Base-by-base conservation (phyloP, 2,888 invertebrate genomes). In the Drosophila mulleri region DNA sequence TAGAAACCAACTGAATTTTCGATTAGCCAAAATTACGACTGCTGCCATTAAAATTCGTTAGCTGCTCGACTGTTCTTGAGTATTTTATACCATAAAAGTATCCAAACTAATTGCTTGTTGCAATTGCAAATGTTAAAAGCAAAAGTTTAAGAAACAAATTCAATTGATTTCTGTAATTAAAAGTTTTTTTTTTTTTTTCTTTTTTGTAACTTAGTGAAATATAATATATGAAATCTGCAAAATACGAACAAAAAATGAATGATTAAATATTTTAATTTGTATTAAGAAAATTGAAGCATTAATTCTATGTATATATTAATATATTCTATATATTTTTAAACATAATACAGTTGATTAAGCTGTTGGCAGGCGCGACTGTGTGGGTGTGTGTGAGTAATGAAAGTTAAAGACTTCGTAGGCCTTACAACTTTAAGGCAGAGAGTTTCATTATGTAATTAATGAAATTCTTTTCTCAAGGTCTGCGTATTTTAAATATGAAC, bases 381-480 rank as follows among this genome's bases (percentile, higher is more conserved):
- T 42, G 39, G 45, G 29, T 29, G 26, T 18, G 53, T 44, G n/a
- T 41, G 29, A 7, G 6, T 71, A 64, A 61, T n/a, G 16, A 32
- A 45, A 45, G 20, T 56, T n/a, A 7, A 18, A 12, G 1, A 5
- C 18, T 44, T 18, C 42, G 16, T 20, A 48, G 32, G 12, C 29
- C 39, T 5, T 45, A 39, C 41, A 23, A 20, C 42, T 16, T 39
- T 11, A 41, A 16, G 12, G 12, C 35, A 32, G 50, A 44, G 62
- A 44, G 32, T 52, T 42, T 61, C 57, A 67, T 74, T 39, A 56
- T 67, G 72, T 72, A 75, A 82, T 83, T 82, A 78, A 80, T 84
- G 71, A 72, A 83, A 74, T 57, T 70, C 52, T 64, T 69, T 59
- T 50, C 37, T 45, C 45, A 16, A 50, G 50, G 47, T 52, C 67